These are phyloP conservation scores for Polypterus senegalus DNA, from an alignment of 2,113 vertebrate species.

Conservation along the genomic window DNA sequence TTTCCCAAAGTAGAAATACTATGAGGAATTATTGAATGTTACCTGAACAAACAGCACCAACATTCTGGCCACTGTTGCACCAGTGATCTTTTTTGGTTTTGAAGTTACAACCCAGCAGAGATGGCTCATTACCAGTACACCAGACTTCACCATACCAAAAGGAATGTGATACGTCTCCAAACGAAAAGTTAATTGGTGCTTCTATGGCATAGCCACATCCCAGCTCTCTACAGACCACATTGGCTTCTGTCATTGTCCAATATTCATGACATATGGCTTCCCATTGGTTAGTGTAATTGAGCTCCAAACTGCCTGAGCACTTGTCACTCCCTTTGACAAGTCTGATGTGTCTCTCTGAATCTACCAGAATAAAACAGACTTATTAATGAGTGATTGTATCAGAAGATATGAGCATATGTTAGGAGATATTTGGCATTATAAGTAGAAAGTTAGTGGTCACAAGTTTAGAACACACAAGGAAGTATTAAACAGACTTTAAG, in stretches of 20 bases:
- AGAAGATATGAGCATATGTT: no score
- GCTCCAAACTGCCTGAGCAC: slow-evolving; percentile 5
- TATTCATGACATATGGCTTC: slow-evolving; percentile 5
- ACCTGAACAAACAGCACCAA: slow-evolving; percentile 4
- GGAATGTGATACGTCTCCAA: neutral
- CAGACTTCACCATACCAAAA: slow-evolving; percentile 7
- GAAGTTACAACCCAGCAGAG: neutral
- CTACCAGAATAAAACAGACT: no score
- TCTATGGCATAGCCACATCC: neutral
- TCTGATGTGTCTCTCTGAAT: no score
- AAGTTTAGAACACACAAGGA: no score
- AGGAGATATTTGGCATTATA: no score
- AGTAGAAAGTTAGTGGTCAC: no score
- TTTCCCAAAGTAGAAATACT: no score
- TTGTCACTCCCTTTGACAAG: neutral
- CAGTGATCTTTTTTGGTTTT: neutral
- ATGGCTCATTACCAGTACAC: neutral
- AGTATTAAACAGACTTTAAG: no score
- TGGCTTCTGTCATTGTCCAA: neutral
- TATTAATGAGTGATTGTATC: no score
- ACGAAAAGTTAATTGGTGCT: neutral
- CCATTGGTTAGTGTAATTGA: neutral
- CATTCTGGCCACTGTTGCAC: neutral
- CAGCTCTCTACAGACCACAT: slow-evolving; percentile 9
- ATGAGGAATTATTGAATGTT: neutral